These are phyloP conservation scores for Athripsodes cinereus DNA, from an alignment of 2,888 invertebrate species.

Conservation along the genomic window DNA sequence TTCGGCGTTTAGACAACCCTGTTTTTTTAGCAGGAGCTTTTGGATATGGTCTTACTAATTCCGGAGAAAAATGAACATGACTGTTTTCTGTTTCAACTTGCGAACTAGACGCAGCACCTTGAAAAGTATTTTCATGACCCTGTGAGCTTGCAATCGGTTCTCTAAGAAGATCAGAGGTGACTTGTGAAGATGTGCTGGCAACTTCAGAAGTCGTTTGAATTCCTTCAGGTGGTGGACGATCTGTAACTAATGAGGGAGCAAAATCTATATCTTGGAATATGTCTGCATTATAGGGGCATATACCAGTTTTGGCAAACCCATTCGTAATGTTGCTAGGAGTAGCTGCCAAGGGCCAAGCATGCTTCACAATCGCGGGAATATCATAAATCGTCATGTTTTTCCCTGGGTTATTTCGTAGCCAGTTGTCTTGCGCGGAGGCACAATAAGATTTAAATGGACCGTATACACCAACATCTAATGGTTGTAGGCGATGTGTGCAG, in stretches of 20 bases:
- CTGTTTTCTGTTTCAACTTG: neutral
- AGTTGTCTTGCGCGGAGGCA: conserved; percentile 3
- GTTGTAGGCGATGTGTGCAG: conserved; percentile 19
- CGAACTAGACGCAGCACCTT: neutral
- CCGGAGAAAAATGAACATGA: neutral
- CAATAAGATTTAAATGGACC: conserved; percentile 12
- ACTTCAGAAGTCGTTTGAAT: neutral
- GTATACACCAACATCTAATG: conserved; percentile 24
- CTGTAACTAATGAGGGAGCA: conserved; percentile 8
- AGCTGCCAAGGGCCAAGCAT: conserved; percentile 12
- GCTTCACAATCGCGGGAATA: conserved; percentile 14
- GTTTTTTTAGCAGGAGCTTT: conserved; percentile 3
- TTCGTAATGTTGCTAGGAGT: conserved; percentile 15
- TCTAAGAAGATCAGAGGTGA: neutral
- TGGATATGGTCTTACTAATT: conserved; percentile 2
- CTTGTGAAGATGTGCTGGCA: conserved; percentile 1
- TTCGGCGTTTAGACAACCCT: neutral
- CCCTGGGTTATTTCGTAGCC: conserved; percentile 14
- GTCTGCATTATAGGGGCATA: conserved; percentile 12
- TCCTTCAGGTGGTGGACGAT: conserved; percentile 1
- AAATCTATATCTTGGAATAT: conserved; percentile 11
- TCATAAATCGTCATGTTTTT: conserved; percentile 18
- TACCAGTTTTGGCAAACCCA: conserved; percentile 17
- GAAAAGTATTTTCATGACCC: neutral
- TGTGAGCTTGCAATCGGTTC: neutral